Conservation (phyloP, 2,797 vertebrate genomes). For the Arremon brunneinucha region DNA sequence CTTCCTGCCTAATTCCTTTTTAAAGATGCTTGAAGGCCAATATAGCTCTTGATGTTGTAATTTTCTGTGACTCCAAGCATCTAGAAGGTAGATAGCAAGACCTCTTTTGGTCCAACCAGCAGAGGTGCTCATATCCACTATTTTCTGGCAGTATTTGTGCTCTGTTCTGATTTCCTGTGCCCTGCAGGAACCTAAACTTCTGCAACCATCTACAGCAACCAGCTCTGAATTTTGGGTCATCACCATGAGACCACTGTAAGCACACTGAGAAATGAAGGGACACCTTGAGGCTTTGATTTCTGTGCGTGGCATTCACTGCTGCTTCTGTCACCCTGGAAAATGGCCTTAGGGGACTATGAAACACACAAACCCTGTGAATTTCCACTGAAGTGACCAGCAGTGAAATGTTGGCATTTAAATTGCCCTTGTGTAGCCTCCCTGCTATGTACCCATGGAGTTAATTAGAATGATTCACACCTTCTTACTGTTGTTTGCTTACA, state of each 20-base stretch:
- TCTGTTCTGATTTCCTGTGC: background rate
- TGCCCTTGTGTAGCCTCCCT: background rate
- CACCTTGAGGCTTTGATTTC: background rate
- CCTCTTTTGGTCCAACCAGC: background rate
- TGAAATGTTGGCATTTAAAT: conserved; percentile 6
- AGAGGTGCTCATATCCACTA: background rate
- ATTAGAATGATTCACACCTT: conserved; percentile 34
- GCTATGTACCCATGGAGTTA: background rate
- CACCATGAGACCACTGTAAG: background rate
- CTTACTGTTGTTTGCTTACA: background rate
- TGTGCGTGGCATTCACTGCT: background rate
- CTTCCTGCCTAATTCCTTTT: background rate
- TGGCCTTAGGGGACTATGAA: background rate
- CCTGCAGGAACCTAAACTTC: background rate
- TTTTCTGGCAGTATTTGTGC: background rate
- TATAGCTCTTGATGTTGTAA: background rate
- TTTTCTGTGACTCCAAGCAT: background rate
- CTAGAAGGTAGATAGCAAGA: background rate
- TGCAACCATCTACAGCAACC: background rate
- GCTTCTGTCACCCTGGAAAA: background rate
- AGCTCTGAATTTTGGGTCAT: background rate
- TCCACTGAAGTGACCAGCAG: background rate
- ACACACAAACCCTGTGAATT: background rate
- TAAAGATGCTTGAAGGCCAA: background rate
- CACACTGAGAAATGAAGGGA: background rate